Evolutionary conservation across 2,113 vertebrate species (phyloP).

Genomic region (Protomyctophum bolini): DNA sequence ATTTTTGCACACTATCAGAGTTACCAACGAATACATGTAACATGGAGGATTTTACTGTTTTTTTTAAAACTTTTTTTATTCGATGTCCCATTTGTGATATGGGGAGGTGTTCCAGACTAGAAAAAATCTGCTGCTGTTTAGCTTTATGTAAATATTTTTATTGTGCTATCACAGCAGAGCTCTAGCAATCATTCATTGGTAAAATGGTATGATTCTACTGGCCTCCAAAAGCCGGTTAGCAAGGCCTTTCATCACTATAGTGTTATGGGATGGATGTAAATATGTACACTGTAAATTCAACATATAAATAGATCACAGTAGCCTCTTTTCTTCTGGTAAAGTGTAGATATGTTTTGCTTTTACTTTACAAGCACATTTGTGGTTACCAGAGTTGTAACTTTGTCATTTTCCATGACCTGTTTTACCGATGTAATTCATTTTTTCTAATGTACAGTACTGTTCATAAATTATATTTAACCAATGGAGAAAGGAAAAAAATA

Average conservation of each 20-base stretch:
- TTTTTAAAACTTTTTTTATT: background rate
- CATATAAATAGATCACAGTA: constrained; percentile 35
- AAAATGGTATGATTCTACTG: constrained; percentile 28
- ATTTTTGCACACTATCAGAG: too few relatives aligned
- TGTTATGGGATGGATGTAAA: constrained; percentile 60
- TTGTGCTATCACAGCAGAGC: constrained; percentile 37
- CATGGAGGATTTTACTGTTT: background rate
- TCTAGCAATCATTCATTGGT: constrained; percentile 17
- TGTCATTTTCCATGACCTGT: constrained; percentile 10
- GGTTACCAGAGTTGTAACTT: constrained; percentile 7
- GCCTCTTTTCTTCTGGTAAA: constrained; percentile 25
- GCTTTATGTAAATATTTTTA: constrained; percentile 9
- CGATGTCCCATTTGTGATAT: background rate
- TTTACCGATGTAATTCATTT: constrained; percentile 18
- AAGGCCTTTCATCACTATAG: constrained; percentile 20
- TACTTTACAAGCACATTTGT: constrained; percentile 41
- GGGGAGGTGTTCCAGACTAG: background rate
- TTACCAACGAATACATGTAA: too few relatives aligned
- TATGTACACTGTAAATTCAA: constrained; percentile 73
- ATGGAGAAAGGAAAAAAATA: background rate
- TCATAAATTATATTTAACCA: constrained; percentile 31
- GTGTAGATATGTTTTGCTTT: constrained; percentile 44
- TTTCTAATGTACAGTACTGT: constrained; percentile 13
- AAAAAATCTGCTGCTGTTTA: constrained; percentile 2
- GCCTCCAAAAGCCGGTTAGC: constrained; percentile 17